Percentiles rank a stretch among this genome's conserved stretches.
These are phyloP conservation scores for Nomada fabriciana DNA, from an alignment of 2,888 invertebrate genomes.

Conservation along the genomic window DNA sequence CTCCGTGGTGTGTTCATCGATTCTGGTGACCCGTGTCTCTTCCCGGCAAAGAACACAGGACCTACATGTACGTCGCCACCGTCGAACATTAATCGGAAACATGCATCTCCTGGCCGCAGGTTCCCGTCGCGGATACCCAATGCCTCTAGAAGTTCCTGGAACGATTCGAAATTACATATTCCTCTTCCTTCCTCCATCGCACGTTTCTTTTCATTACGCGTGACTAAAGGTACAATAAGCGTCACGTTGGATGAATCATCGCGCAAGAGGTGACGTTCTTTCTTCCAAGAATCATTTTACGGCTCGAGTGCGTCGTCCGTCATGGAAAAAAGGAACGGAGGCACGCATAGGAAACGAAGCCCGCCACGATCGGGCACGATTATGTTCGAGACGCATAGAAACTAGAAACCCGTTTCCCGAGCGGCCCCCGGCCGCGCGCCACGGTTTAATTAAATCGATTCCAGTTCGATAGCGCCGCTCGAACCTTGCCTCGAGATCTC, in stretches of 20 bases:
- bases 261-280: slow-evolving; percentile 43
- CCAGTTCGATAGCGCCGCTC: slow-evolving; percentile 9
- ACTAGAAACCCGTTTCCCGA: slow-evolving; percentile 20
- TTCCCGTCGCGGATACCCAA: slow-evolving; percentile 33
- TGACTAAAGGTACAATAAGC: slow-evolving; percentile 57
- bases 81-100: background rate
- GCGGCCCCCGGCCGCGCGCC: background rate
- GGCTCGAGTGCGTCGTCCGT: background rate
- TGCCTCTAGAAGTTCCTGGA: slow-evolving; percentile 27
- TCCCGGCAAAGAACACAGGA: no score
- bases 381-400: background rate
- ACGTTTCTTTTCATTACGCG: slow-evolving; percentile 34
- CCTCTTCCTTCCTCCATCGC: slow-evolving; percentile 19
- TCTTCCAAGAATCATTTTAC: slow-evolving; percentile 31
- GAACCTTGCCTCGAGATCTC: slow-evolving; percentile 21
- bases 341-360: background rate
- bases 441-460: slow-evolving; percentile 57
- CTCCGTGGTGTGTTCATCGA: no score
- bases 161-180: slow-evolving; percentile 31
- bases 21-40: no score
- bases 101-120: background rate
- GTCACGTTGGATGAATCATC: slow-evolving; percentile 55
- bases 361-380: slow-evolving; percentile 3
- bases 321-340: background rate
- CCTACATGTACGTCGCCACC: no score